Percentiles rank a stretch among this genome's conserved stretches.
Evolutionary conservation across 2,797 vertebrate genomes (phyloP).

Genomic region (Eulemur rubriventer): DNA sequence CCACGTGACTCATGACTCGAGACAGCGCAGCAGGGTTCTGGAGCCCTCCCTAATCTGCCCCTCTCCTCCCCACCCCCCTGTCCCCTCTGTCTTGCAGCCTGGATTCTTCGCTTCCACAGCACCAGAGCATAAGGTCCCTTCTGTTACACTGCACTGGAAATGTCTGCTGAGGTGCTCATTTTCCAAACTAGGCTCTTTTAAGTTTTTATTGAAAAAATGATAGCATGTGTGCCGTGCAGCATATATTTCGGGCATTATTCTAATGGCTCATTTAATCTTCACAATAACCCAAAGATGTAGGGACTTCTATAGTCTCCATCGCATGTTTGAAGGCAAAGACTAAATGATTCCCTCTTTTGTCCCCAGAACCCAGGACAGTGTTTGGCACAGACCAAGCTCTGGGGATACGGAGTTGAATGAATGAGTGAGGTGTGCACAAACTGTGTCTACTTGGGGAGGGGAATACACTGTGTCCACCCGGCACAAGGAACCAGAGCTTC

Average conservation of each 20-base stretch:
- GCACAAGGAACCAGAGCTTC: too few species aligned
- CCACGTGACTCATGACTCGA: fast-evolving
- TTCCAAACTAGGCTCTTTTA: not conserved
- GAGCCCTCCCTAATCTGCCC: not conserved
- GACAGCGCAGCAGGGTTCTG: not conserved
- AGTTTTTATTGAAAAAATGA: not conserved
- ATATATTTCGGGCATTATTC: not conserved
- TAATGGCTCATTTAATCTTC: not conserved
- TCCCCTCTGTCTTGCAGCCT: fast-evolving
- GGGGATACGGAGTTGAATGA: too few species aligned
- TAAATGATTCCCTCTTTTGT: not conserved
- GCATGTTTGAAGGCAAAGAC: not conserved
- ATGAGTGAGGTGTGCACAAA: not conserved
- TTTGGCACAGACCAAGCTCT: not conserved
- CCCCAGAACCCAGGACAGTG: not conserved
- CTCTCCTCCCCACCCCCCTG: fast-evolving
- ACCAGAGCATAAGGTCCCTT: not conserved
- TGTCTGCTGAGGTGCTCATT: not conserved
- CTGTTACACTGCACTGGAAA: not conserved
- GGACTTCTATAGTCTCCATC: fast-evolving
- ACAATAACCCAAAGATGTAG: not conserved
- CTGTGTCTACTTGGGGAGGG: not conserved
- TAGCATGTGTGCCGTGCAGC: too few species aligned
- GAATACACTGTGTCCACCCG: fast-evolving
- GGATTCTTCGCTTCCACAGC: not conserved